phyloP scores from a whole-genome alignment of 2,113 vertebrate genomes.

The Myotis lucifugus region DNA sequence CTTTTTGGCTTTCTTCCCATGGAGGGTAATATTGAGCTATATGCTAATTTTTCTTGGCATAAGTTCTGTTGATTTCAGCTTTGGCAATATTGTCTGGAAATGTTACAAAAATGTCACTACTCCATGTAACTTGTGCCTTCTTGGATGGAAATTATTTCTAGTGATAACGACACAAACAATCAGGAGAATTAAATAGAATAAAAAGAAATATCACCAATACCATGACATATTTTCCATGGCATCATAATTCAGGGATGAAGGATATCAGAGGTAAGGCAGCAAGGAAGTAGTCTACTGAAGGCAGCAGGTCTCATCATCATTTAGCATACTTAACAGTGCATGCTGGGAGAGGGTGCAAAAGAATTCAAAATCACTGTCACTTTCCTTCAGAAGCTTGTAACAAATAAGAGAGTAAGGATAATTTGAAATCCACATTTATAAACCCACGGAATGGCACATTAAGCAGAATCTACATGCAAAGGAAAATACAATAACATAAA shows the following conservation, averaged over 20 bases:
- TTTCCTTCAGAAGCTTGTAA: background rate
- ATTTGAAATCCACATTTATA: background rate
- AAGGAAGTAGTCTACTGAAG: background rate
- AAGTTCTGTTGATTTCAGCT: conserved; percentile 35
- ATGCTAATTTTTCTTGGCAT: conserved; percentile 51
- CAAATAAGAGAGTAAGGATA: background rate
- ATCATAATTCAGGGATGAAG: background rate
- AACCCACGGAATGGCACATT: background rate
- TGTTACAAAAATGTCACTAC: conserved; percentile 36
- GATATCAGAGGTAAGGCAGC: background rate
- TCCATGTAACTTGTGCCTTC: background rate
- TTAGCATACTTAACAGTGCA: background rate
- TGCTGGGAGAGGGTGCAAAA: background rate
- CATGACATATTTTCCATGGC: background rate
- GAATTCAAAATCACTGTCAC: background rate
- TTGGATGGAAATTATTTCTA: background rate
- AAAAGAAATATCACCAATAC: background rate
- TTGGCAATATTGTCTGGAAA: conserved; percentile 13
- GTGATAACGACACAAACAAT: conserved; percentile 48
- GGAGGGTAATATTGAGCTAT: conserved; percentile 25
- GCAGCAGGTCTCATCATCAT: background rate
- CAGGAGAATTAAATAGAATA: background rate
- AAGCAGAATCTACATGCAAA: background rate
- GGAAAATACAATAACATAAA: background rate
- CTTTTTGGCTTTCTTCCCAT: conserved; percentile 46